Conservation (phyloP, 2,113 vertebrate species). For the Otis tarda region DNA sequence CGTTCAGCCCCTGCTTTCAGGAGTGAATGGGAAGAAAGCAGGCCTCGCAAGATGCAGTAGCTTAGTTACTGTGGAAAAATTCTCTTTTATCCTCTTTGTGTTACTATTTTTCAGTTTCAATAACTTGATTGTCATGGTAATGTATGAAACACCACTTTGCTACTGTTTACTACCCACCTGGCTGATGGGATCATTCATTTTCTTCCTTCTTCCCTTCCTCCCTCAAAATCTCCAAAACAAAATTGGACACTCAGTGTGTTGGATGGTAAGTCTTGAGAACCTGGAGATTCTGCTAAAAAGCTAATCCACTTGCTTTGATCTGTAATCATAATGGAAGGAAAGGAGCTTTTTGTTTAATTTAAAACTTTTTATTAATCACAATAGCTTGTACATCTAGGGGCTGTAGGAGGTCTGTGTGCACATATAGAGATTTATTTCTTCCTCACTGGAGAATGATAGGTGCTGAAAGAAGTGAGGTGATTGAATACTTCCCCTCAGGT, state of each 20-base stretch:
- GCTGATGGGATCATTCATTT: neutral
- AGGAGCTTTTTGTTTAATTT: neutral
- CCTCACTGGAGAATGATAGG: neutral
- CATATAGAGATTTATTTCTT: neutral
- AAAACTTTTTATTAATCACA: neutral
- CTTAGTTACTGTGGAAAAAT: neutral
- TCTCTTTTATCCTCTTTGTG: neutral
- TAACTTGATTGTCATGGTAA: neutral
- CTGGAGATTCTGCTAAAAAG: neutral
- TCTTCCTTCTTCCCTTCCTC: neutral
- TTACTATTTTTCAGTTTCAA: neutral
- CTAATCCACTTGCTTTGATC: neutral
- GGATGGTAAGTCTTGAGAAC: neutral
- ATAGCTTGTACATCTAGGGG: neutral
- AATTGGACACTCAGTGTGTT: neutral
- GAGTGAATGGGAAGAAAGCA: neutral
- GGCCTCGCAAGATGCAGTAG: neutral
- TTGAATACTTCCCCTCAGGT: neutral
- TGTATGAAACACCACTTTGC: neutral
- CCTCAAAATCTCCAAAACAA: neutral
- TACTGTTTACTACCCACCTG: neutral
- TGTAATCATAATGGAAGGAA: conserved; percentile 5
- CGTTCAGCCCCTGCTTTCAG: neutral
- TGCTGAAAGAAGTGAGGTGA: neutral
- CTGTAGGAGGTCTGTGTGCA: neutral